These are phyloP conservation scores for Rousettus madagascariensis DNA, from an alignment of 2,797 vertebrate species.

Conservation along the genomic window DNA sequence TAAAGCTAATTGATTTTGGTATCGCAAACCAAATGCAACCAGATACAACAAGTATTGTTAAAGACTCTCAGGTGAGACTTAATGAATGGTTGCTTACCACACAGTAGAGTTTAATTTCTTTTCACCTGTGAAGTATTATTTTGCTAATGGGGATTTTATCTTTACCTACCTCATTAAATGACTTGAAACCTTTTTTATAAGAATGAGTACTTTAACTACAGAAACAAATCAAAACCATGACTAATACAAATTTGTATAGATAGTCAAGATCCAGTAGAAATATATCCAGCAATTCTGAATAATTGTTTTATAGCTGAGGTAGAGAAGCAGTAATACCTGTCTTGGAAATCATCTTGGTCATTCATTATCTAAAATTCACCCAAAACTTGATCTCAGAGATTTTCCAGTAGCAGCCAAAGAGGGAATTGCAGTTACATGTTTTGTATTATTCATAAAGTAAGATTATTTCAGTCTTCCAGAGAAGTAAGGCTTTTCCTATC, in stretches of 20 bases:
- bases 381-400: background rate
- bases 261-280: background rate
- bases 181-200: conserved; percentile 41
- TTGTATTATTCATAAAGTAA: background rate
- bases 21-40: conserved; percentile 98
- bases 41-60: conserved; percentile 97
- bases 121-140: background rate
- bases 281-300: background rate
- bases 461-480: background rate
- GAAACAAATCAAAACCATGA: background rate
- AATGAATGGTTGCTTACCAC: background rate
- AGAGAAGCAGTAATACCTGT: background rate
- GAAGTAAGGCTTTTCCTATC: conserved; percentile 42
- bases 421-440: background rate
- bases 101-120: background rate
- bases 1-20: conserved; percentile 98
- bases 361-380: background rate
- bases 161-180: conserved; percentile 11
- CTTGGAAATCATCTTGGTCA: conserved; percentile 2
- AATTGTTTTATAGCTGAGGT: background rate
- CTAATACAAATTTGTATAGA: background rate
- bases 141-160: conserved; percentile 8
- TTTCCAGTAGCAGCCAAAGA: conserved; percentile 2
- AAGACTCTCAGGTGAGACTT: conserved; percentile 93
- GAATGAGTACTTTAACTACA: background rate